Conservation (phyloP, 1,140 invertebrate species). For the Capitella teleta region DNA sequence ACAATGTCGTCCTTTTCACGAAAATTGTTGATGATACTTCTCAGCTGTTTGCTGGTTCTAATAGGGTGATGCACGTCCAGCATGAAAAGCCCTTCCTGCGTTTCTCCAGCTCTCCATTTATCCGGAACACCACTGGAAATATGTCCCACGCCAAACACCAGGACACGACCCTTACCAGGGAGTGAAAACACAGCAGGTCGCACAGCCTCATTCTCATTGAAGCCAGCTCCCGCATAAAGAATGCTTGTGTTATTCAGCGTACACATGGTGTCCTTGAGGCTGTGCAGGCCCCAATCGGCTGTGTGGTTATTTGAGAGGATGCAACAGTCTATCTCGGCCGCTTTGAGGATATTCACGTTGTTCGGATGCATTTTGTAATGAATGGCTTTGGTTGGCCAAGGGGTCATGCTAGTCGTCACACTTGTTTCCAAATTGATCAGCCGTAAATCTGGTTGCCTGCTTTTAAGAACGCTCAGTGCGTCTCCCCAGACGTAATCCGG, state of each 20-base stretch:
- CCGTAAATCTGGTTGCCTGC: neutral
- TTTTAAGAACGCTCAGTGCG: neutral
- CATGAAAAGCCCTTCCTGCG: neutral
- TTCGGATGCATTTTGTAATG: constrained; percentile 6
- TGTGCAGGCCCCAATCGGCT: constrained; percentile 1
- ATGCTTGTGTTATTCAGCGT: neutral
- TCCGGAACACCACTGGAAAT: neutral
- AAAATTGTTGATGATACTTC: neutral
- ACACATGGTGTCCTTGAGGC: neutral
- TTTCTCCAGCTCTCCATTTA: neutral
- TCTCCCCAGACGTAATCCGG: constrained; percentile 4
- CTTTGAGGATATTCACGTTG: neutral
- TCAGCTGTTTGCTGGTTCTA: neutral
- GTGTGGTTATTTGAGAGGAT: constrained; percentile 4
- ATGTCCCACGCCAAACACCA: constrained; percentile 3
- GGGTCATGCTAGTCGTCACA: neutral
- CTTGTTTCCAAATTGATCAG: neutral
- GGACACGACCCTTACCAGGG: neutral
- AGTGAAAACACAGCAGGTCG: neutral
- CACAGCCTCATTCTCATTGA: neutral
- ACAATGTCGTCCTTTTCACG: neutral
- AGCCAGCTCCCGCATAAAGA: neutral
- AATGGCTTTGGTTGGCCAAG: neutral
- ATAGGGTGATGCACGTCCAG: neutral
- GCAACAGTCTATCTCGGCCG: constrained; percentile 2